These are phyloP conservation scores for Hippocampus mohnikei DNA, from an alignment of 2,113 vertebrate species.

Conservation along the genomic window DNA sequence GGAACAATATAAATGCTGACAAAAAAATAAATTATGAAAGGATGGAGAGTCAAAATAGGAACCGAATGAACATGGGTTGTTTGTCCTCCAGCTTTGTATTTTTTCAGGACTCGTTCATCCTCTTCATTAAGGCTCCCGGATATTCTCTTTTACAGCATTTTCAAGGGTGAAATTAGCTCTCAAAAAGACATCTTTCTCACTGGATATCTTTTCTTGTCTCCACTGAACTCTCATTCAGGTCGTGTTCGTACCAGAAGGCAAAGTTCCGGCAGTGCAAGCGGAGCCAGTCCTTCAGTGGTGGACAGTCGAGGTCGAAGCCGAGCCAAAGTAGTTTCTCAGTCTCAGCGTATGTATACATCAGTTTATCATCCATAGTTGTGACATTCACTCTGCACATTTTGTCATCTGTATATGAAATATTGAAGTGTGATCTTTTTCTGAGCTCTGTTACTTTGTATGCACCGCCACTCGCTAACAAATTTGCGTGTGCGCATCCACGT, in stretches of 20 bases:
- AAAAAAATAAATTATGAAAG: not conserved
- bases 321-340: conserved; percentile 97
- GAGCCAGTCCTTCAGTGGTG: conserved; percentile 73
- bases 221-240: conserved; percentile 64
- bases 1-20: not conserved
- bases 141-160: conserved; percentile 21
- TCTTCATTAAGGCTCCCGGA: conserved; percentile 27
- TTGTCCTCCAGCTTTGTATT: conserved; percentile 22
- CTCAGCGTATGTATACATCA: conserved; percentile 84
- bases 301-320: conserved; percentile 92
- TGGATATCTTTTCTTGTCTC: not conserved
- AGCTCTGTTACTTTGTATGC: conserved; percentile 7
- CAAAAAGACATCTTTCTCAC: not conserved
- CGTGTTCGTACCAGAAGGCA: conserved; percentile 91
- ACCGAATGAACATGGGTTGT: conserved; percentile 8
- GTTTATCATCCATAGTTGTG: not conserved
- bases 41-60: not conserved
- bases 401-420: not conserved
- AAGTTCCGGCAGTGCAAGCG: conserved; percentile 86
- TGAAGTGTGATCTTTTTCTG: conserved; percentile 26
- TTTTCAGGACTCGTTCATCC: conserved; percentile 33
- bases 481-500: conserved; percentile 9
- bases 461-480: conserved; percentile 16
- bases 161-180: conserved; percentile 13
- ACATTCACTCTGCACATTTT: not conserved